phyloP scores from a whole-genome alignment of 2,888 invertebrate genomes.

The Himalopsyche tibetana region DNA sequence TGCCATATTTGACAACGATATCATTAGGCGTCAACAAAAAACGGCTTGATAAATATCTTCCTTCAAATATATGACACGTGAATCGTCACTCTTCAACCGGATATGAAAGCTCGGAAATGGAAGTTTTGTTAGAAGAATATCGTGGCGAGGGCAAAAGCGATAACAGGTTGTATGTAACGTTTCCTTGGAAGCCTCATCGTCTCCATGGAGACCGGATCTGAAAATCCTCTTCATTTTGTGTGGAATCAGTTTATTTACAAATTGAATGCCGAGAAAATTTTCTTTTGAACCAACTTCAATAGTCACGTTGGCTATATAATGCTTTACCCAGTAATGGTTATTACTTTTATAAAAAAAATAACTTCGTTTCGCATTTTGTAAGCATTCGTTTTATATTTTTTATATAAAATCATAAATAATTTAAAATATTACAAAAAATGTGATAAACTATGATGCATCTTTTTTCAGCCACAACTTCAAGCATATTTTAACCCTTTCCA shows the following conservation, averaged over 20 bases:
- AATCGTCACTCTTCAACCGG: slow-evolving; percentile 30
- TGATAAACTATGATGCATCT: too few relatives aligned
- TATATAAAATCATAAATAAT: too few relatives aligned
- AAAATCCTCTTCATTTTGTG: slow-evolving; percentile 58
- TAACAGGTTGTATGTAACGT: slow-evolving; percentile 26
- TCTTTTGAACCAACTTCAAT: slow-evolving; percentile 7
- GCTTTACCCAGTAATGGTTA: background rate
- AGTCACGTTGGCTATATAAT: slow-evolving; percentile 4
- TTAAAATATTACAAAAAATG: too few relatives aligned
- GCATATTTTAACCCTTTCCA: too few relatives aligned
- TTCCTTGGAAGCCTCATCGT: slow-evolving; percentile 5
- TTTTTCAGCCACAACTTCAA: too few relatives aligned
- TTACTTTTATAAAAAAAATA: slow-evolving; percentile 12
- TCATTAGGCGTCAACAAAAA: background rate
- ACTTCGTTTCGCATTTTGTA: background rate
- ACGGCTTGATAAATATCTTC: slow-evolving; percentile 21
- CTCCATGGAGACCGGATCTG: slow-evolving; percentile 39
- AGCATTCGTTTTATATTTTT: too few relatives aligned
- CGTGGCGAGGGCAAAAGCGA: slow-evolving; percentile 16
- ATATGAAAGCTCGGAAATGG: slow-evolving; percentile 31
- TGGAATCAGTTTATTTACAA: slow-evolving; percentile 63
- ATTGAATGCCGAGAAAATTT: slow-evolving; percentile 55
- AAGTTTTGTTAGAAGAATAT: slow-evolving; percentile 23
- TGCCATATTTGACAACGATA: too few relatives aligned
- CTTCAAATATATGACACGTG: slow-evolving; percentile 8